These are phyloP conservation scores for Cenopis cana DNA, from an alignment of 2,888 invertebrate species.

Conservation along the genomic window DNA sequence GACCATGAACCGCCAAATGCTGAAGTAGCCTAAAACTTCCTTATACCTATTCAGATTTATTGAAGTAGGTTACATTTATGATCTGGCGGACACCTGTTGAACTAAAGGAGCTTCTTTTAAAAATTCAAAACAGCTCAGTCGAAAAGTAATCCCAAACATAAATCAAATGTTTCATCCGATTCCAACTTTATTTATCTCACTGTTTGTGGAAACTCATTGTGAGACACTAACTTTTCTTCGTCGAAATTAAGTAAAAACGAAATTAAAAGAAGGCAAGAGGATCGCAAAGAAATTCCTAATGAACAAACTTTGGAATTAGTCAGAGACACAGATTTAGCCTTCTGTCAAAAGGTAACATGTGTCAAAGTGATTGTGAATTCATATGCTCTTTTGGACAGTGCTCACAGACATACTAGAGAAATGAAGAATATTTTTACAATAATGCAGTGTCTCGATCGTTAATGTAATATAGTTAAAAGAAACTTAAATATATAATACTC, in stretches of 20 bases:
- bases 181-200: slow-evolving; percentile 31
- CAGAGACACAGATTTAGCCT: neutral
- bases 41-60: no score
- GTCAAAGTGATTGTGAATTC: neutral
- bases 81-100: no score
- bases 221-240: slow-evolving; percentile 44
- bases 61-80: no score
- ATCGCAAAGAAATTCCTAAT: slow-evolving; percentile 42
- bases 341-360: neutral
- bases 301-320: slow-evolving; percentile 47
- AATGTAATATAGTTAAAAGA: no score
- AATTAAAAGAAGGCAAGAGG: slow-evolving; percentile 46
- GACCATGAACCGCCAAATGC: no score
- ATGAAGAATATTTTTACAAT: neutral
- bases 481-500: no score
- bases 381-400: neutral
- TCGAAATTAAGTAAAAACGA: slow-evolving; percentile 46
- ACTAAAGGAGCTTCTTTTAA: neutral
- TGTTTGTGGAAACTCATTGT: slow-evolving; percentile 42
- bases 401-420: neutral
- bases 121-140: neutral
- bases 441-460: neutral
- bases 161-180: slow-evolving; percentile 36
- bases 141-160: slow-evolving; percentile 32
- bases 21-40: no score